Evolutionary conservation across 2,888 invertebrate species (phyloP).

Genomic region (Cordilura impudica): DNA sequence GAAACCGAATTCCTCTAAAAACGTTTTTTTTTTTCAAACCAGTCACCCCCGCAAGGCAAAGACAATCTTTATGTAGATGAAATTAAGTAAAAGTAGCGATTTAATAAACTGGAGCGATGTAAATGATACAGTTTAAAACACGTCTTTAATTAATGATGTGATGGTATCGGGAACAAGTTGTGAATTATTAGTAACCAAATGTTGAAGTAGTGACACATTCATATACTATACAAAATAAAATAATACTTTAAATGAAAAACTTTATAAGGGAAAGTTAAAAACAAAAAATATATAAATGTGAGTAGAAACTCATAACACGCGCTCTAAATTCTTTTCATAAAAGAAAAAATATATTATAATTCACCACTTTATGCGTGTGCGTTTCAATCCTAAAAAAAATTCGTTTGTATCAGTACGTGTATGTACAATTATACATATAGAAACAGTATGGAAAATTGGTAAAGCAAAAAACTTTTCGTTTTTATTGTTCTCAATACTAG

Average conservation of each 20-base stretch:
- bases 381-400: not conserved
- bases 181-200: conserved; percentile 29
- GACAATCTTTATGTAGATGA: too few species aligned
- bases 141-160: not conserved
- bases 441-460: conserved; percentile 41
- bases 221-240: conserved; percentile 16
- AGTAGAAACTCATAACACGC: not conserved
- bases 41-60: too few species aligned
- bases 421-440: conserved; percentile 29
- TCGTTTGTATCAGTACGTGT: conserved; percentile 8
- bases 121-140: not conserved
- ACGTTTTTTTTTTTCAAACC: too few species aligned
- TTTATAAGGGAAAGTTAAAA: conserved; percentile 4
- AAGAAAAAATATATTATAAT: conserved; percentile 6
- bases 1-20: too few species aligned
- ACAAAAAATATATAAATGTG: not conserved
- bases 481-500: conserved; percentile 57
- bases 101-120: not conserved
- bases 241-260: not conserved
- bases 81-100: too few species aligned
- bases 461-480: conserved; percentile 54
- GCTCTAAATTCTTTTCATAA: conserved; percentile 7
- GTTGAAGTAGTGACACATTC: conserved; percentile 46
- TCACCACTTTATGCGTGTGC: conserved; percentile 37
- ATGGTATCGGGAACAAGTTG: conserved; percentile 23